phyloP scores from a whole-genome alignment of 2,797 vertebrate genomes.

The Streptopelia turtur region DNA sequence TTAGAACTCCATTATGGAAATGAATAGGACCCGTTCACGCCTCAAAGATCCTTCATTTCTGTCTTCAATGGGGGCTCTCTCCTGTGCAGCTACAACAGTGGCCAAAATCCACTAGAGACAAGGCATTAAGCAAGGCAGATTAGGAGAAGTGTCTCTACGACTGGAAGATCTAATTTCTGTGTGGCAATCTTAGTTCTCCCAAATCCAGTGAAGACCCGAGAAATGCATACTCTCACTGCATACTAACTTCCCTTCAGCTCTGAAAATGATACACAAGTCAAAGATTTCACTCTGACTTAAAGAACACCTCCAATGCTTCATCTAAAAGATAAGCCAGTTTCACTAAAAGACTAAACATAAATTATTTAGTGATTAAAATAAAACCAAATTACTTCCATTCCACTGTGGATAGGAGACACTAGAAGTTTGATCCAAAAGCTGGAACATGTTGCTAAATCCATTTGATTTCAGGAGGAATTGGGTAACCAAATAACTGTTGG shows the following conservation, averaged over 20 bases:
- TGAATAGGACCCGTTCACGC: neutral
- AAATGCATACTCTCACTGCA: neutral
- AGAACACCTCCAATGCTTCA: neutral
- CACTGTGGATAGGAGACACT: neutral
- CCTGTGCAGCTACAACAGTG: neutral
- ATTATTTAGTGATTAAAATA: neutral
- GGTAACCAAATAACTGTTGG: neutral
- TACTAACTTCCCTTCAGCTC: neutral
- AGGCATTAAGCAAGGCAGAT: neutral
- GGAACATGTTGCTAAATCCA: neutral
- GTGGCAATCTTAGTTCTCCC: neutral
- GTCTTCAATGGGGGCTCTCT: neutral
- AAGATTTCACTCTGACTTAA: neutral
- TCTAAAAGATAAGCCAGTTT: neutral
- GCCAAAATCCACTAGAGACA: neutral
- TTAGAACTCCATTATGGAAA: slow-evolving; percentile 49
- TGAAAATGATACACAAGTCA: neutral
- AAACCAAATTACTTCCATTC: neutral
- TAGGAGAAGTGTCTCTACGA: neutral
- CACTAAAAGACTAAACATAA: neutral
- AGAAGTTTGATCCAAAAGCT: neutral
- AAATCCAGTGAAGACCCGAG: neutral
- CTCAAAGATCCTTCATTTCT: slow-evolving; percentile 19
- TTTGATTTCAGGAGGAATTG: neutral
- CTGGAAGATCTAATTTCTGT: neutral